These are phyloP conservation scores for Tangara arthus DNA, from an alignment of 2,797 vertebrate genomes.

Conservation along the genomic window DNA sequence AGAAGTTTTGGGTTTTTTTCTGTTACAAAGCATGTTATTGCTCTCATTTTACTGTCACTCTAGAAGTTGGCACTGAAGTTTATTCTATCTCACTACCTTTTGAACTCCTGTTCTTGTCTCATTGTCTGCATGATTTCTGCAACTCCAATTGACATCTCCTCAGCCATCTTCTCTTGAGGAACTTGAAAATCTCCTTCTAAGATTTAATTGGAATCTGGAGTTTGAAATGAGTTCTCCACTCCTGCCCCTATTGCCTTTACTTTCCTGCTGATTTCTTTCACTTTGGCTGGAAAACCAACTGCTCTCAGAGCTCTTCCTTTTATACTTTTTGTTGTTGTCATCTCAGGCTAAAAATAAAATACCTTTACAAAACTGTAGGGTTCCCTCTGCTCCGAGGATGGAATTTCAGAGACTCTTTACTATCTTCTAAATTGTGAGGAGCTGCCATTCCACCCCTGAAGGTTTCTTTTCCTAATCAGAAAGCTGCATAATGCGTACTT, in stretches of 20 bases:
- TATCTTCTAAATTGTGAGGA: background rate
- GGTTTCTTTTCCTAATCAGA: background rate
- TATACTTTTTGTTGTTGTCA: background rate
- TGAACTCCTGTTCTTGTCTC: background rate
- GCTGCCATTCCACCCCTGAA: background rate
- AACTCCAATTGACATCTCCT: background rate
- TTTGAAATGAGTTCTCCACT: constrained; percentile 12
- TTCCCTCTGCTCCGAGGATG: background rate
- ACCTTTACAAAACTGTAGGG: background rate
- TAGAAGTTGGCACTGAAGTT: background rate
- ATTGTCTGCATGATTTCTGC: background rate
- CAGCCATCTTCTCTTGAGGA: background rate
- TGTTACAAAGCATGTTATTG: background rate
- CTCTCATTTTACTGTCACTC: background rate
- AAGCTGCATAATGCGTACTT: background rate
- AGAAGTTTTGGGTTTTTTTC: background rate
- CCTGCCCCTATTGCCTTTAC: background rate
- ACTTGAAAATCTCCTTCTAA: background rate
- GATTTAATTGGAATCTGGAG: background rate
- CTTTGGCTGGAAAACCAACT: background rate
- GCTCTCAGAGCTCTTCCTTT: background rate
- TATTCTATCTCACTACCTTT: background rate
- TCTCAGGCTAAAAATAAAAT: constrained; percentile 19
- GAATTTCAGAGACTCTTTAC: background rate
- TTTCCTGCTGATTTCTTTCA: constrained; percentile 10